These are phyloP conservation scores for Anoplius nigerrimus DNA, from an alignment of 2,888 invertebrate species.

Conservation along the genomic window DNA sequence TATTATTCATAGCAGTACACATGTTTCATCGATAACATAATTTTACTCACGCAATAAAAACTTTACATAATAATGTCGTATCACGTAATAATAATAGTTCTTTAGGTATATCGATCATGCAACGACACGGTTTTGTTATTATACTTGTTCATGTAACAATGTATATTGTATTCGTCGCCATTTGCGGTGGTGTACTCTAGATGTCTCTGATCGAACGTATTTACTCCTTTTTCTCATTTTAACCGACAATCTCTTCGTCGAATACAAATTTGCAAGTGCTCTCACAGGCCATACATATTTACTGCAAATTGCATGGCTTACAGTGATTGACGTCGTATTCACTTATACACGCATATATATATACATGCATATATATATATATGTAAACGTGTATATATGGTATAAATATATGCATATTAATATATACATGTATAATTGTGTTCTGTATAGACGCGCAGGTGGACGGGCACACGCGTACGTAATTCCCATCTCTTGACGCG, in stretches of 20 bases:
- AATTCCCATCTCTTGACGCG: slow-evolving; percentile 16
- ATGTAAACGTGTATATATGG: too few relatives aligned
- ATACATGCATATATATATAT: slow-evolving; percentile 3
- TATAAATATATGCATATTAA: too few relatives aligned
- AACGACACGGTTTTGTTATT: slow-evolving; percentile 42
- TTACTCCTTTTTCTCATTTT: slow-evolving; percentile 13
- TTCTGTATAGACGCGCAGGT: slow-evolving; percentile 25
- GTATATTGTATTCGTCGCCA: slow-evolving; percentile 43
- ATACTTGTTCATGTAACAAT: slow-evolving; percentile 50
- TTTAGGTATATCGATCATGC: slow-evolving; percentile 58
- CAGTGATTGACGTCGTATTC: too few relatives aligned
- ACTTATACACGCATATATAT: slow-evolving; percentile 9
- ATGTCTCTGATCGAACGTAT: slow-evolving; percentile 21
- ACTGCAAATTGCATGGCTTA: slow-evolving; percentile 36
- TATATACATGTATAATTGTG: too few relatives aligned
- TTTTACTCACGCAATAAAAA: slow-evolving; percentile 65
- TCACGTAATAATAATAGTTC: slow-evolving; percentile 54
- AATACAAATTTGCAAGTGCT: slow-evolving; percentile 31
- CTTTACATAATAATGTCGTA: slow-evolving; percentile 61
- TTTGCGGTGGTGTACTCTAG: slow-evolving; percentile 29
- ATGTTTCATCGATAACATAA: slow-evolving; percentile 60
- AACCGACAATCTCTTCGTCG: slow-evolving; percentile 14
- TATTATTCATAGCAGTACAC: slow-evolving; percentile 37
- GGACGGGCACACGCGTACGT: slow-evolving; percentile 29
- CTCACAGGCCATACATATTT: slow-evolving; percentile 33